Evolutionary conservation across 1,140 invertebrate species (phyloP).

Genomic region (Ips nitidus): DNA sequence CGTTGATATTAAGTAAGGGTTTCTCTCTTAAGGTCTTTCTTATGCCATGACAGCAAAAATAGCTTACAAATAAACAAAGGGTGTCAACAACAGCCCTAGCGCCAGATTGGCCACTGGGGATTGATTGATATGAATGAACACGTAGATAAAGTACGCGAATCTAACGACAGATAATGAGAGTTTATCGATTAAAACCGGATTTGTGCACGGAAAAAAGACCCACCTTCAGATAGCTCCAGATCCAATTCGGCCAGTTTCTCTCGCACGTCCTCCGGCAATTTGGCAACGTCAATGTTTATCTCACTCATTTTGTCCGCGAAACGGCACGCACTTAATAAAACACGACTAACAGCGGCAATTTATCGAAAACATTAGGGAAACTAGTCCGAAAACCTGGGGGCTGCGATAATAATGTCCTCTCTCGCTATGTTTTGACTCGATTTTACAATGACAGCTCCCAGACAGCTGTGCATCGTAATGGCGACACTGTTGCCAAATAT

Average conservation of each 20-base stretch:
- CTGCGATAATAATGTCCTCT: not conserved
- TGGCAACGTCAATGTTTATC: constrained; percentile 67
- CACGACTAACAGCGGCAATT: constrained; percentile 31
- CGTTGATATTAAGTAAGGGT: too few relatives aligned
- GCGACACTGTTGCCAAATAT: too few relatives aligned
- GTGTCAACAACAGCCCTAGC: too few relatives aligned
- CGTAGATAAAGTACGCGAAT: not conserved
- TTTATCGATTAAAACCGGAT: not conserved
- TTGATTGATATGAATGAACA: not conserved
- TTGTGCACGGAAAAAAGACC: constrained; percentile 5
- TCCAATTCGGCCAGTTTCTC: constrained; percentile 91
- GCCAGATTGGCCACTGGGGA: too few relatives aligned
- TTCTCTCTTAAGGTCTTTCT: too few relatives aligned
- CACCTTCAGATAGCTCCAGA: constrained; percentile 93
- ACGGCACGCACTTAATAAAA: constrained; percentile 29
- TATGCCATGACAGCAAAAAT: too few relatives aligned
- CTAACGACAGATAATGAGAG: not conserved
- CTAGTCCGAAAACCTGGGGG: not conserved
- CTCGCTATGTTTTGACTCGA: not conserved
- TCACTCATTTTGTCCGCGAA: constrained; percentile 58
- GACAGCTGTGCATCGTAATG: not conserved
- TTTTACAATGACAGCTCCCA: constrained; percentile 4
- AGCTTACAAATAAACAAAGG: too few relatives aligned
- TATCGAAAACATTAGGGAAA: constrained; percentile 21
- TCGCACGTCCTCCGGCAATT: constrained; percentile 79